Conservation (phyloP, 2,113 vertebrate species). For the Solenodon paradoxus region DNA sequence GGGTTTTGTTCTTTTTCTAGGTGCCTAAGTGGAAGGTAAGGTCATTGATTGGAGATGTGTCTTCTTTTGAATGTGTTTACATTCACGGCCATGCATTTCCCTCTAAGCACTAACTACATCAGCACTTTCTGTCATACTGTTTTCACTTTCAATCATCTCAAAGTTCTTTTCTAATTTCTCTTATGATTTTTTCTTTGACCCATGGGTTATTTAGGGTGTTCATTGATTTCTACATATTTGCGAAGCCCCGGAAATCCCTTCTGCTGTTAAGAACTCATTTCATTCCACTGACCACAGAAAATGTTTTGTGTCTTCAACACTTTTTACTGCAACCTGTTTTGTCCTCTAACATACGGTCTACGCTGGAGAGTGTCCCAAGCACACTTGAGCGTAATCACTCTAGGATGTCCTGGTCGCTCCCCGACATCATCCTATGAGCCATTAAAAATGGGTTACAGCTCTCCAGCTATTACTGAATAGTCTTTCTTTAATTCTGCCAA, state of each 20-base stretch:
- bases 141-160: no score
- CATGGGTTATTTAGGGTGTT: no score
- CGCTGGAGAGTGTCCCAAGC: background rate
- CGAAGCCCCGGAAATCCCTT: background rate
- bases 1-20: background rate
- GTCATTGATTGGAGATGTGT: background rate
- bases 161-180: no score
- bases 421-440: no score
- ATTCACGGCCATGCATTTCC: no score
- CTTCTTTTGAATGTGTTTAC: background rate
- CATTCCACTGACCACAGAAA: background rate
- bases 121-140: no score
- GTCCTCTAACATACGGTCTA: background rate
- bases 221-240: background rate
- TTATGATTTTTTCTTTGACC: no score
- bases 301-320: background rate
- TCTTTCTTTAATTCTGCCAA: background rate
- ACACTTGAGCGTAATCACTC: no score
- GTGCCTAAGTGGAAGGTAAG: background rate
- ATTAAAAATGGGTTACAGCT: background rate
- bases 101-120: no score
- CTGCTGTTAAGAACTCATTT: background rate
- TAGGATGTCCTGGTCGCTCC: no score
- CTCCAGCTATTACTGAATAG: background rate
- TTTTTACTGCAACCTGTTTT: background rate